Base-by-base conservation (phyloP, 2,797 vertebrate species). In the Emydoidea blandingii region DNA sequence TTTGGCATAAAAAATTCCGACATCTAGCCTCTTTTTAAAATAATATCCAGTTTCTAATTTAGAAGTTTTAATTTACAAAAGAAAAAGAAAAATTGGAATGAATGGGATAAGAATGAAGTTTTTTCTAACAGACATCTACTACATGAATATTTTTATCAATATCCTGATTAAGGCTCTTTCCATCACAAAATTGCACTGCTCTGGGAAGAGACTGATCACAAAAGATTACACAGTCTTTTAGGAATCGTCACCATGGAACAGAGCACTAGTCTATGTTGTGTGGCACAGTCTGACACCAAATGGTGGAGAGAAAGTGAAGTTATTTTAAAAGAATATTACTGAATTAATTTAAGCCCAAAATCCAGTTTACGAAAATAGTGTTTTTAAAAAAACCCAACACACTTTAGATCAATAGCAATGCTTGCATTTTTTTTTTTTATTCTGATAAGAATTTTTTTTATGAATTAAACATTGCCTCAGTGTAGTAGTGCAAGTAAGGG, bases 1-100 rank as follows among this genome's bases (percentile, higher is more conserved):
- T 90, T 50, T 95, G 84, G 95, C 83, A 97, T 96, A 93, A 87
- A 84, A 31, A 74, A 72, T 96, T 85, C 81, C 84, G 92, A 83
- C 84, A 81, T 86, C 65, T 85, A 91, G 89, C 68, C 82, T 90
- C 89, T 86, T 86, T 80, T 5, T 81, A 81, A 29, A 29, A 18
- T 49, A 44, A 34, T 41, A 41, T 25, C 11, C 25, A 41, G 21
- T 41, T 72, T 72, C 65, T 49, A 78, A 78, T 31, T 16, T 47
- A 78, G 25, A 78, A 78, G 44, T 29, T 14, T 78, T 47, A 49
- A 49, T 49, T 78, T 31, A 49, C 37, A 74, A 74, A 44, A 72
- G n/a, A n/a, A 41, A 74, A 74, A 72, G 21, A 78, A 49, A 78
- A 49, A 44, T 34, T 12, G 18, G 21, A 37, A 37, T 21, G 65